Evolutionary conservation across 2,797 vertebrate species (phyloP).

Genomic region (Microctenopoma stevenorrisi): DNA sequence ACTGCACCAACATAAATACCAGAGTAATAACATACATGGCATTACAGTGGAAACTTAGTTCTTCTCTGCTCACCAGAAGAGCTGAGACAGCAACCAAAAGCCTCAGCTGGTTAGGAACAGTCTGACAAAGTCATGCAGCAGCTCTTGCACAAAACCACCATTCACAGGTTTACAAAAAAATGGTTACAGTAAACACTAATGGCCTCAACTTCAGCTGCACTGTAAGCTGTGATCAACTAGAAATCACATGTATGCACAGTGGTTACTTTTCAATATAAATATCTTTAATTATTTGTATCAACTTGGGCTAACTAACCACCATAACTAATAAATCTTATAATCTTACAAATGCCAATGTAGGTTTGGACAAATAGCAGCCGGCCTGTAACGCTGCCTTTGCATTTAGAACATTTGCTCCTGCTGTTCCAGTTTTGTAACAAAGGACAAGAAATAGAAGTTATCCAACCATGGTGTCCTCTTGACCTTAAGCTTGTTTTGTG

Average conservation of each 20-base stretch:
- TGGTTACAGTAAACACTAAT: conserved; percentile 24
- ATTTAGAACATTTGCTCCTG: conserved; percentile 4
- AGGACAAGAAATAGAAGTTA: not conserved
- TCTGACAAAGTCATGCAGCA: conserved; percentile 7
- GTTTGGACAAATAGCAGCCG: conserved; percentile 10
- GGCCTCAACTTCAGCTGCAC: conserved; percentile 26
- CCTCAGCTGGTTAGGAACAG: not conserved
- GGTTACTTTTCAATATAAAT: conserved; percentile 10
- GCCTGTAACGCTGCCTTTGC: conserved; percentile 2
- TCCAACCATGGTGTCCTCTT: not conserved
- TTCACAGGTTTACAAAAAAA: conserved; percentile 36
- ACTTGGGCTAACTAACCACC: conserved; percentile 5
- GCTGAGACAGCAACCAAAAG: not conserved
- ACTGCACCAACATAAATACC: conserved; percentile 12
- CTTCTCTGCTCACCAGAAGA: not conserved
- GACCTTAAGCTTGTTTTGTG: not conserved
- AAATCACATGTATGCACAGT: not conserved
- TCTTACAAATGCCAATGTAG: conserved; percentile 12
- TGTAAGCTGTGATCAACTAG: conserved; percentile 31
- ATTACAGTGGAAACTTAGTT: not conserved
- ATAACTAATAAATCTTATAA: conserved; percentile 22
- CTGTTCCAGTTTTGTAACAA: not conserved
- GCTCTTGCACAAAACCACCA: conserved; percentile 5
- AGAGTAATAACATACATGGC: not conserved
- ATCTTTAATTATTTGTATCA: conserved; percentile 18